These are phyloP conservation scores for Adelphocoris suturalis DNA, from an alignment of 2,888 invertebrate species.

Conservation along the genomic window DNA sequence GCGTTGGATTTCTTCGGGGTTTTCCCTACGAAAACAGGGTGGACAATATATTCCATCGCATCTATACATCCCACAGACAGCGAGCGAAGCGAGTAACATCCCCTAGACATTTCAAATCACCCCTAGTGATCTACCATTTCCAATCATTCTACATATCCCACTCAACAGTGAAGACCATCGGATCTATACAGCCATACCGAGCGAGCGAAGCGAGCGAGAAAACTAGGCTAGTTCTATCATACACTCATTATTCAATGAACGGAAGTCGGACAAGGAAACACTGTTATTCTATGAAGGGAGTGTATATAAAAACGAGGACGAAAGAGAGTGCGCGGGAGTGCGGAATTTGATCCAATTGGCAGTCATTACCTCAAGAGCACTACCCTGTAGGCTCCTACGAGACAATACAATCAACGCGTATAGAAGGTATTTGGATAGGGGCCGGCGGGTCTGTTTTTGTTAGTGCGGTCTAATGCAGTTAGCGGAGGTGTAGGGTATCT, in stretches of 20 bases:
- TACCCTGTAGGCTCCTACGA: conserved; percentile 21
- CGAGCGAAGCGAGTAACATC: too few species aligned
- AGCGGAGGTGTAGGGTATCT: conserved; percentile 72
- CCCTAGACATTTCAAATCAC: too few species aligned
- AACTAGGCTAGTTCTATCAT: too few species aligned
- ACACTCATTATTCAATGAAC: background rate
- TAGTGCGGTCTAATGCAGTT: conserved; percentile 72
- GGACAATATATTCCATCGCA: too few species aligned
- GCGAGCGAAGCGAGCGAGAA: too few species aligned
- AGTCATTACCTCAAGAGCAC: conserved; percentile 30
- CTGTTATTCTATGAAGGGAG: background rate
- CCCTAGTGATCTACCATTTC: too few species aligned
- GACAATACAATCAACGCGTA: conserved; percentile 48
- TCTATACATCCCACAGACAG: too few species aligned
- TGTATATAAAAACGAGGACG: background rate
- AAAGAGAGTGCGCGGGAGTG: background rate
- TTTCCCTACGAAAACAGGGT: too few species aligned
- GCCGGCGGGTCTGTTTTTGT: conserved; percentile 69
- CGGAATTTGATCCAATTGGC: conserved; percentile 21
- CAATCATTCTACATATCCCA: too few species aligned
- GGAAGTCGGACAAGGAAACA: background rate
- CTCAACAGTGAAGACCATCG: too few species aligned
- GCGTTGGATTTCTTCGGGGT: too few species aligned
- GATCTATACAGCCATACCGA: too few species aligned
- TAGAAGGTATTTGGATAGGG: conserved; percentile 35